Base-by-base conservation (phyloP, 2,113 vertebrate genomes). In the Poecile atricapillus region DNA sequence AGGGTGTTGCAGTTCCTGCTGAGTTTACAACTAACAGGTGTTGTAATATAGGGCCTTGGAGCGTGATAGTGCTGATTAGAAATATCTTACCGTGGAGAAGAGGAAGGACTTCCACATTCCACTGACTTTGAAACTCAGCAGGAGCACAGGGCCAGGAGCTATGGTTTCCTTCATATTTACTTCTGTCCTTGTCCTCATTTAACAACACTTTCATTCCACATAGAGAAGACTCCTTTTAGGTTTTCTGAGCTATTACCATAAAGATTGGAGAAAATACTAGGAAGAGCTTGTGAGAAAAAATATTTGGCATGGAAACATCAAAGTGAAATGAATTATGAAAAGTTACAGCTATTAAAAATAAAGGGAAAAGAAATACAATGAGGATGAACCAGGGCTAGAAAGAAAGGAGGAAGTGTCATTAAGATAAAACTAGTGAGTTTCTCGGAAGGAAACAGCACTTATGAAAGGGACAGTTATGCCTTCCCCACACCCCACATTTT, bases 11-110 rank as follows among this genome's bases (percentile, higher is more conserved):
- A 73, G 20, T 30, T 88, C 78, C 82, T 80, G 67, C 70, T 53
- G 92, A 88, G 74, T 91, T 87, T 91, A 87, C 78, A 90, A 2
- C 85, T 94, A 93, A 85, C 69, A 91, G 64, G 70, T 91, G 78
- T 47, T 91, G 60, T 43, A 64, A 83, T 37, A 44, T 53, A 56
- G 15, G 76, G 58, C 70, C 67, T 91, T 41, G 53, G 20, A 93
- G 49, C 13, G 3, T 65, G 70, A 53, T 71, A 69, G 46, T 37
- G 37, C 43, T 93, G 87, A 93, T 93, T 90, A 96, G 67, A 85
- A 93, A 88, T 73, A 69, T 27, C 62, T 87, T 90, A 46, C 22
- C 31, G 89, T 69, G 59, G 60, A 83, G 71, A 88, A 86, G 49
- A 75, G 47, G 75, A 94, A 87, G n/a, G 44, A 46, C 84, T 93